Evolutionary conservation across 1,140 invertebrate species (phyloP).

Genomic region (Nephila pilipes): DNA sequence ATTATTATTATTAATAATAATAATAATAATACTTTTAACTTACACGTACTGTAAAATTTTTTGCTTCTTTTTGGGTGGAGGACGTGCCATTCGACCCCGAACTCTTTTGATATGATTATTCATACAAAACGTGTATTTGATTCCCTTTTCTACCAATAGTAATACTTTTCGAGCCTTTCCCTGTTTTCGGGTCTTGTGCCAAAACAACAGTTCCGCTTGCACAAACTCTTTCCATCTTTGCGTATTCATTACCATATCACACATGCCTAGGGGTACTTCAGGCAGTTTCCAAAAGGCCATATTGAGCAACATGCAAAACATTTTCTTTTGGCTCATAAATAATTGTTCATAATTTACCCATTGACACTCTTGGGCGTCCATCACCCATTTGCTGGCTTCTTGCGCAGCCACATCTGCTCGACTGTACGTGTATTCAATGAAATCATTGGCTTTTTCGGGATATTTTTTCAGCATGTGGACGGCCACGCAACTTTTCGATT

Average conservation of each 20-base stretch:
- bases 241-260: conserved; percentile 17
- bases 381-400: background rate
- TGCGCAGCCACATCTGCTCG: conserved; percentile 14
- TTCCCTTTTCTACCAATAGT: background rate
- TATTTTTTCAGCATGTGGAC: conserved; percentile 18
- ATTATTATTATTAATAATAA: background rate
- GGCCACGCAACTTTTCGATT: conserved; percentile 7
- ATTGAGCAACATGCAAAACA: conserved; percentile 18
- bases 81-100: background rate
- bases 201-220: background rate
- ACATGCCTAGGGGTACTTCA: background rate
- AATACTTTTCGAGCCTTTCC: background rate
- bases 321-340: conserved; percentile 51
- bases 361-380: conserved; percentile 34
- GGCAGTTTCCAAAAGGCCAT: conserved; percentile 32
- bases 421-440: conserved; percentile 34
- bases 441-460: conserved; percentile 40
- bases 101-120: background rate
- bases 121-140: background rate
- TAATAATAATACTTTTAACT: background rate
- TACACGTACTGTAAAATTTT: background rate
- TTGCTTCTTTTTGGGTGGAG: too few relatives aligned
- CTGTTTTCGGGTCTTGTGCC: background rate
- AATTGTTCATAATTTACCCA: conserved; percentile 38
- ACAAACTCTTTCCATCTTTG: background rate